Base-by-base conservation (phyloP, 2,797 vertebrate species). In the Microctenopoma stevenorrisi region DNA sequence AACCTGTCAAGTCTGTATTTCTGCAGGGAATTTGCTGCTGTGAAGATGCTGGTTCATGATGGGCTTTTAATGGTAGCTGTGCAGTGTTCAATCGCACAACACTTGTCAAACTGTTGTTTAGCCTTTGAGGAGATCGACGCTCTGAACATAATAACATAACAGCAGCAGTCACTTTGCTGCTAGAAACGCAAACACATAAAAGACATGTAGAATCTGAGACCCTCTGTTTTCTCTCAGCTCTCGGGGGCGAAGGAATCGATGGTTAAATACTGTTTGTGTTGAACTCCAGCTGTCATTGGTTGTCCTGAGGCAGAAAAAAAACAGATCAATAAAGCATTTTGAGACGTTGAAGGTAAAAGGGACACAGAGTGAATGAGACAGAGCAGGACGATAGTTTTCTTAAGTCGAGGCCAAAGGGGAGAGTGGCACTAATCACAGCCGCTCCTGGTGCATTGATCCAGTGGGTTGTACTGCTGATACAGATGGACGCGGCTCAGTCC, bases 281-380 rank as follows among this genome's bases (percentile, higher is more conserved):
- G 22, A 35, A 53, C 56, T 59, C 53, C 57, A n/a, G 10, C 52
- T 7, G 50, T 68, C 40, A 40, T 30, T 43, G 52, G 26, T 49
- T 22, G 38, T 55, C 54, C 60, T 4, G 11, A 59, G 52, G 67
- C 35, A 4, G 25, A 10, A 60, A 71, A 66, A 66, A 72, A 84
- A 72, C 40, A 2, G 72, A 85, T 83, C 84, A 63, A 86, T 89
- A 79, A 53, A 66, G 43, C 59, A 55, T 83, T 75, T 77, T 33
- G 33, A 64, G 63, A 61, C 60, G 67, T 56, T 72, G 75, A 73
- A 82, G 82, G 77, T 85, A 68, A 86, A 80, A 33, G 12, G 48
- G 43, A 43, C 30, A 47, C 30, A 44, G 54, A 74, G 67, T 53
- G 71, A 76, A 86, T 74, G 59, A 68, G 15, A 59, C 58, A 59